Evolutionary conservation across 2,113 vertebrate species (phyloP), one percentile per base, ranked within the genome.

Genomic region (Rhineura floridana): DNA sequence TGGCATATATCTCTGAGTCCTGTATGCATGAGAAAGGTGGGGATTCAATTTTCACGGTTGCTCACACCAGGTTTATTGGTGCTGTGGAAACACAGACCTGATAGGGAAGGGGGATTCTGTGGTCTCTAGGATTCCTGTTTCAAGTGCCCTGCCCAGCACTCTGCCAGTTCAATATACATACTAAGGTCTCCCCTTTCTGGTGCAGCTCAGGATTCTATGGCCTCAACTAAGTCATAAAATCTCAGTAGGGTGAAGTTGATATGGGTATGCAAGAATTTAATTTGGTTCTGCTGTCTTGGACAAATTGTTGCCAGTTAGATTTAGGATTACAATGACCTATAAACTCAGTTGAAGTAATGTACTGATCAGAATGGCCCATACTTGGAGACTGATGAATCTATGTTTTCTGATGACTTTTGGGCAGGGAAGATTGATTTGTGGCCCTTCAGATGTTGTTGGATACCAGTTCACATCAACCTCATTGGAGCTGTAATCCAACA

Each of bases 151-250:
- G 84, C 2, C 0, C 83, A 93, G 88, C 84, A 91, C 85, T 91
- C 30, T 82, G 70, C 15, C 84, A 82, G n/a, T 17, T 55, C 87
- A 77, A 42, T 73, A 93, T 87, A 89, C 91, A 88, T 80, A 91
- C 83, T 87, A 93, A 92, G 77, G 13, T 4, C 89, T 92, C 75
- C 82, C 80, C 17, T 83, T 87, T 84, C 75, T 75, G 46, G 82
- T 80, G 88, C 67, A 70, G 11, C 4, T 70, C 67, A 36, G 4
- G 11, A 15, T n/a, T 70, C n/a, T n/a, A n/a, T 70, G n/a, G 67
- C n/a, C n/a, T 70, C 67, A 17, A 4, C 13, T 59, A 59, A 19
- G 55, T 19, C 13, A 59, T 59, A 59, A 59, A 59, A 59, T 70
- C 67, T 70, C 30, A 21, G 67, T 69, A n/a, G 67, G 13, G 13